Evolutionary conservation across 2,888 invertebrate species (phyloP).

Genomic region (Oligia strigilis): DNA sequence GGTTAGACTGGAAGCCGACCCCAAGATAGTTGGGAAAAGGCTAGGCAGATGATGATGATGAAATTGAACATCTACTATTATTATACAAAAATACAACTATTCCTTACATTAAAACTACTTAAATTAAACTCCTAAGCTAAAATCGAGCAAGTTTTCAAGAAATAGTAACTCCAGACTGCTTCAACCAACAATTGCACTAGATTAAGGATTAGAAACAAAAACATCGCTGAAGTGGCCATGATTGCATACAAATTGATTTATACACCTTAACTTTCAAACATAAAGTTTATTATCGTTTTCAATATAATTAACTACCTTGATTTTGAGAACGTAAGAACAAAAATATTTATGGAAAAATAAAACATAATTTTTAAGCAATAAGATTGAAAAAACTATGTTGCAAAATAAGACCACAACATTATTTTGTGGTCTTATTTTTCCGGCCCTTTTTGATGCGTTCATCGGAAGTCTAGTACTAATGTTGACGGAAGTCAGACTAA

Average conservation of each 20-base stretch:
- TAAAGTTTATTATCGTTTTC: background rate
- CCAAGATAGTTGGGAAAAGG: no score
- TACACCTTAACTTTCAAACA: background rate
- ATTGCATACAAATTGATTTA: background rate
- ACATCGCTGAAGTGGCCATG: background rate
- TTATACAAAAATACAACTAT: constrained; percentile 45
- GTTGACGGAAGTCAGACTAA: background rate
- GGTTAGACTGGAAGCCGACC: no score
- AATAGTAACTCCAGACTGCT: constrained; percentile 31
- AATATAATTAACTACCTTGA: background rate
- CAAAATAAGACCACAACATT: background rate
- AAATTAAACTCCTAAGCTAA: background rate
- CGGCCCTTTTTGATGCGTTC: background rate
- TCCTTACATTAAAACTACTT: constrained; percentile 6
- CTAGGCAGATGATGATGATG: no score
- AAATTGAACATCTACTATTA: constrained; percentile 19
- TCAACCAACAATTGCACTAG: background rate
- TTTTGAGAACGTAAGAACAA: background rate
- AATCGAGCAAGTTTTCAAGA: constrained; percentile 23
- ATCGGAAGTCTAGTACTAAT: background rate
- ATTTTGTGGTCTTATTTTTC: background rate
- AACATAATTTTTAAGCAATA: background rate
- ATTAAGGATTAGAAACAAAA: background rate
- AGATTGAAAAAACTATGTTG: background rate
- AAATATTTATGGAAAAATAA: background rate